Conservation (phyloP, 2,888 invertebrate genomes). For the Nymphalis c-album region DNA sequence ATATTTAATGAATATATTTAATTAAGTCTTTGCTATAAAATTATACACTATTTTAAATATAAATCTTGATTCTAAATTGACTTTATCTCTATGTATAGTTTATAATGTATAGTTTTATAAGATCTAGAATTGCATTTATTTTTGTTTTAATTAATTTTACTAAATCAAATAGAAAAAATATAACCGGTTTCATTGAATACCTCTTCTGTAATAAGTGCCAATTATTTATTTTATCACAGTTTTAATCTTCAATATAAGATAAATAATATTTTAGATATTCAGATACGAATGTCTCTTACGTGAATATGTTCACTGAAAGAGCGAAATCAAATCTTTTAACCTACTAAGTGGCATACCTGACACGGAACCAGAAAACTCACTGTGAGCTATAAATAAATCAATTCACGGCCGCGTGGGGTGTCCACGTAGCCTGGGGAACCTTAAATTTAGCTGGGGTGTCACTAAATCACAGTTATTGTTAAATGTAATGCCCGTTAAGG, state of each 20-base stretch:
- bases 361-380: constrained; percentile 53
- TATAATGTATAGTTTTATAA: no score
- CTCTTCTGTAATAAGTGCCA: no score
- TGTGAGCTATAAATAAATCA: constrained; percentile 70
- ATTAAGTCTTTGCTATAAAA: not conserved
- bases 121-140: no score
- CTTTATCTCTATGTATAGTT: not conserved
- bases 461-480: constrained; percentile 74
- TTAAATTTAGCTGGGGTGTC: constrained; percentile 67
- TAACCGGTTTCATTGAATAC: no score
- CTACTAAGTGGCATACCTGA: constrained; percentile 58
- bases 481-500: constrained; percentile 52
- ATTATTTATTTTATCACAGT: no score
- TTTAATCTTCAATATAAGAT: no score
- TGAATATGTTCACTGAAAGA: constrained; percentile 30
- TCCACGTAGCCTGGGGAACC: constrained; percentile 68
- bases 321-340: constrained; percentile 51
- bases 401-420: constrained; percentile 67
- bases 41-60: not conserved
- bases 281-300: constrained; percentile 16
- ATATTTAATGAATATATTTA: constrained; percentile 1
- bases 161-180: no score
- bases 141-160: no score
- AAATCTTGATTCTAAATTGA: not conserved
- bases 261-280: no score